Evolutionary conservation across 2,797 vertebrate genomes (phyloP), one percentile per base, ranked within the genome.

Genomic region (Sebastes nivosus): DNA sequence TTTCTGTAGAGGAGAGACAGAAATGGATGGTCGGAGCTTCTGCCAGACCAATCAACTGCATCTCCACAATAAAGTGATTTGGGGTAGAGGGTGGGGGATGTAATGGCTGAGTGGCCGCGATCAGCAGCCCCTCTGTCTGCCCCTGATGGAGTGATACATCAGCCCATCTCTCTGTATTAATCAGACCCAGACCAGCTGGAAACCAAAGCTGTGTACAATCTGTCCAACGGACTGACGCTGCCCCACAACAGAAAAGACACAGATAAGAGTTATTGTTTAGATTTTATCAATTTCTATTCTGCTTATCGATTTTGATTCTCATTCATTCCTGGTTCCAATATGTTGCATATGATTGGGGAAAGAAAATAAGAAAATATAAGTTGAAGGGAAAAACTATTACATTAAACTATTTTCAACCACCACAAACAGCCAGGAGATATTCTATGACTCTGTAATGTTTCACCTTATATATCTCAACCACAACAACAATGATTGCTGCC

Each of bases 61-160:
- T 71, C 69, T 46, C 69, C 7, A 16, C 52, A 59, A 38, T 25
- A 30, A 52, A 46, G 72, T 58, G 32, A 72, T 83, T 67, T 75
- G 55, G 11, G 36, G 36, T 20, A 16, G 72, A 38, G 27, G 14
- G 14, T 2, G 13, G 11, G 4, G n/a, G 27, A 38, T 68, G 79
- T 85, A 77, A 83, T 68, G 78, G 75, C 61, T 77, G 83, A 84
- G 65, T 75, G 25, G 67, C 36, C 36, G 20, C 34, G 16, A 77
- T 87, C 50, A 87, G 81, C 78, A 34, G 73, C 46, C 66, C 16
- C 52, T 77, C 61, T 67, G 59, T 77, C 79, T 72, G 80, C 42
- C 64, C 9, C 77, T 81, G 81, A 86, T 83, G 79, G 70, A 77
- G 76, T 72, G 81, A 87, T 84, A 55, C 77, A 82, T 58, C 10